Conservation (phyloP, 1,140 invertebrate species). For the Lithobius niger region DNA sequence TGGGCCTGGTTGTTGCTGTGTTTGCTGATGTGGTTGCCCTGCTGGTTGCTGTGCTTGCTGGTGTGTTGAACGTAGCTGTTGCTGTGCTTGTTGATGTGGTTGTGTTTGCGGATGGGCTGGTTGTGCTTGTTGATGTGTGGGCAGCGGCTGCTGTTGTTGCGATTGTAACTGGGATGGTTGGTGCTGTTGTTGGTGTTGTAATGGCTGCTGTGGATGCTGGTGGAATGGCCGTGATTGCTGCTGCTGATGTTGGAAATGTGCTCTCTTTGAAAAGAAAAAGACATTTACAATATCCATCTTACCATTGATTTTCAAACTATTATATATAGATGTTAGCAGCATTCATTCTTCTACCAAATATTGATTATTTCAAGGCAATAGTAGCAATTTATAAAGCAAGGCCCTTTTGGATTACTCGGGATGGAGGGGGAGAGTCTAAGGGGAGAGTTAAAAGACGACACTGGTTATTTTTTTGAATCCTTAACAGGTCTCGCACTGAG, state of each 20-base stretch:
- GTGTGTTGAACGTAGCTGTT: not conserved
- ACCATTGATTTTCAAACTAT: too few relatives aligned
- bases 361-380: too few relatives aligned
- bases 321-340: too few relatives aligned
- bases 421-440: too few relatives aligned
- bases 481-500: too few relatives aligned
- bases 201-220: not conserved
- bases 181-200: conserved; percentile 9
- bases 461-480: too few relatives aligned
- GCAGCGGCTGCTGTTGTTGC: conserved; percentile 5
- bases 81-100: not conserved
- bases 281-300: too few relatives aligned
- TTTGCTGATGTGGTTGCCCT: conserved; percentile 4
- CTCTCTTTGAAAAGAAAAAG: too few relatives aligned
- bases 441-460: too few relatives aligned
- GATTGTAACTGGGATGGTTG: not conserved
- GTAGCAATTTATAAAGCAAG: too few relatives aligned
- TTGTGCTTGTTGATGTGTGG: conserved; percentile 6
- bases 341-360: too few relatives aligned
- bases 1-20: conserved; percentile 2
- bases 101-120: not conserved
- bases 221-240: not conserved
- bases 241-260: not conserved
- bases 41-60: not conserved
- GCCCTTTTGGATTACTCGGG: too few relatives aligned